Percentiles rank a stretch among this genome's conserved stretches.
Evolutionary conservation across 1,140 invertebrate genomes (phyloP).

Genomic region (Colletes gigas): DNA sequence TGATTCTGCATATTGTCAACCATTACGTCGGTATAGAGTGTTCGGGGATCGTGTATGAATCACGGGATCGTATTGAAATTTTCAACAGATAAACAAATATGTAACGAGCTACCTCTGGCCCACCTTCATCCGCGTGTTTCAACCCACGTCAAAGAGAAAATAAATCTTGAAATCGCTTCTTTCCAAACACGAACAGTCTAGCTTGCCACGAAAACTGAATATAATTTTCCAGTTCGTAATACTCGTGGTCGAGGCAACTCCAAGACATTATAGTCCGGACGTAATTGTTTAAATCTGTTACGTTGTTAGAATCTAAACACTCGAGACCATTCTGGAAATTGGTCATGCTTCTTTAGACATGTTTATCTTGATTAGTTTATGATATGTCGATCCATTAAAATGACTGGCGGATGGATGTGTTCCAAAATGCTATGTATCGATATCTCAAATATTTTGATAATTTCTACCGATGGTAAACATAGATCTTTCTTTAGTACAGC

Average conservation of each 20-base stretch:
- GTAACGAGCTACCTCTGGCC: not conserved
- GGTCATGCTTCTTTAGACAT: no score
- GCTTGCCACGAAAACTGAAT: not conserved
- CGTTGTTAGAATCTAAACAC: no score
- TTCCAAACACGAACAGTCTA: not conserved
- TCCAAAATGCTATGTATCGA: not conserved
- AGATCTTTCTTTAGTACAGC: not conserved
- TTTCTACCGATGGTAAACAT: not conserved
- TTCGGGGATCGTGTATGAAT: not conserved
- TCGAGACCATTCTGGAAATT: no score
- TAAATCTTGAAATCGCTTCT: not conserved
- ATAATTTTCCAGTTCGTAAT: not conserved
- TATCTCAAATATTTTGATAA: not conserved
- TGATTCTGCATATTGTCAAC: no score
- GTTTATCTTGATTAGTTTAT: no score
- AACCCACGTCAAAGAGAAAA: slow-evolving; percentile 4
- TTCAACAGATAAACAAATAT: not conserved
- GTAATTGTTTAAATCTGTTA: no score
- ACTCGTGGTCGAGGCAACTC: no score
- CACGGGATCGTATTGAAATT: not conserved
- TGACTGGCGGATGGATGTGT: not conserved
- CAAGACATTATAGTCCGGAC: no score
- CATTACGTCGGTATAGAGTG: not conserved
- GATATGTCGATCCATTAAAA: no score
- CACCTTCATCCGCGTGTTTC: not conserved